Base-by-base conservation (phyloP, 2,888 invertebrate genomes). In the Chromoteleia sp. region DNA sequence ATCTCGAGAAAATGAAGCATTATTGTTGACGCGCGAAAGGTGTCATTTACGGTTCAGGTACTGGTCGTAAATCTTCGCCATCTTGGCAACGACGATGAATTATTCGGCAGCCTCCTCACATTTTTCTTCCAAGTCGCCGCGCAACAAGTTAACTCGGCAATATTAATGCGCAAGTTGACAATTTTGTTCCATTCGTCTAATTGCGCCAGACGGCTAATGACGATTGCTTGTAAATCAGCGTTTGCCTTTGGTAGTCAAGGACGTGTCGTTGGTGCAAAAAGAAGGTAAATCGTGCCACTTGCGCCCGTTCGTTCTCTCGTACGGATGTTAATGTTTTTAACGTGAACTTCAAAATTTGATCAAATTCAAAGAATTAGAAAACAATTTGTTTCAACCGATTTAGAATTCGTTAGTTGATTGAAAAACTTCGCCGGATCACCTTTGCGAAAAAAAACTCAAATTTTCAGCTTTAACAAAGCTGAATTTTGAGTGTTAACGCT, bases 51-150 rank as follows among this genome's bases (percentile, higher is more conserved):
- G 56, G 68, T 45, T 61, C 67, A 67, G 68, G 74, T 74, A 74
- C 61, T 19, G 73, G 29, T 58, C 43, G 67, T 79, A 68, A 67
- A 68, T 79, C 74, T 71, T 45, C 33, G 36, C 41, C 59, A 30
- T 59, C 50, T 52, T 68, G 52, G 68, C 73, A 59, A 56, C 61
- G 45, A 50, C 70, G 70, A 81, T 75, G 75, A 81, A 81, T 81
- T 75, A 81, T 81, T 75, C 71, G 75, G 65, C 59, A 65, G 41
- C 36, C 33, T 74, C 59, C 21, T 61, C 52, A 65, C 56, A 71
- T 70, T 81, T 75, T 75, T 81, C 73, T 65, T 52, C 45, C 43
- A 43, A 17, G n/a, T 21, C 15, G 30, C 19, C 45, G 30, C 45
- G 29, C 45, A 79, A 79, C 73, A 79, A 73, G 79, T 79, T 61